Base-by-base conservation (phyloP, 2,113 vertebrate species). In the Saccopteryx leptura region DNA sequence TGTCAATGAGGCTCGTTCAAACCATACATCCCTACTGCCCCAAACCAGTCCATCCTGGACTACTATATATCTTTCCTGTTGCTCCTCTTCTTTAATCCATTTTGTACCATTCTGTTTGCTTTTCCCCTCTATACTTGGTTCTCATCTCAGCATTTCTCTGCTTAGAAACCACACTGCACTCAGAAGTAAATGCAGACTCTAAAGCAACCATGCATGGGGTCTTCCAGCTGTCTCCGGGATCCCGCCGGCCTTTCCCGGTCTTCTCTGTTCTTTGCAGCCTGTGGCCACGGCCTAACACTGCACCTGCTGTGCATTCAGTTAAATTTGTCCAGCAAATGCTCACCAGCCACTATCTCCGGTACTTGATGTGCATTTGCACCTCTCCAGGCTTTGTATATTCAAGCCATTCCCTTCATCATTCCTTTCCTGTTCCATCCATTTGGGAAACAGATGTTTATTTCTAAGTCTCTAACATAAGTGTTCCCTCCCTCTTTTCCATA, bases 161-260 rank as follows among this genome's bases (percentile, higher is more conserved):
- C 65, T 71, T 71, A 56, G 65, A 94, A 75, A 23, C 48, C 88
- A 23, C 63, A 28, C 48, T 11, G 39, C 66, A 24, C 4, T 72
- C 52, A 69, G 86, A 91, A 91, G 71, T 10, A 58, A 78, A 52
- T 6, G 19, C 60, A n/a, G n/a, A 86, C 33, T 50, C 33, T 2
- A 46, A 52, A 31, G 17, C 56, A 21, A 14, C 2, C 8, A 33
- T 0, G 52, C 58, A 33, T 2, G 0, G 10, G 28, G 46, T 2
- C 58, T 72, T 15, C n/a, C 54, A 6, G 14, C 52, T 63, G 4
- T 15, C 60, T 39, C 28, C 66, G 15, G 39, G 69, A 63, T 61
- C 28, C 71, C 28, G n/a, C 14, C 80, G 1, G 12, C n/a, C 80
- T 48, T 58, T 88, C 26, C 26, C 48, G 8, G n/a, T 68, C 60